Evolutionary conservation across 2,113 vertebrate species (phyloP), one percentile per base, ranked within the genome.

Genomic region (Petromus typicus): DNA sequence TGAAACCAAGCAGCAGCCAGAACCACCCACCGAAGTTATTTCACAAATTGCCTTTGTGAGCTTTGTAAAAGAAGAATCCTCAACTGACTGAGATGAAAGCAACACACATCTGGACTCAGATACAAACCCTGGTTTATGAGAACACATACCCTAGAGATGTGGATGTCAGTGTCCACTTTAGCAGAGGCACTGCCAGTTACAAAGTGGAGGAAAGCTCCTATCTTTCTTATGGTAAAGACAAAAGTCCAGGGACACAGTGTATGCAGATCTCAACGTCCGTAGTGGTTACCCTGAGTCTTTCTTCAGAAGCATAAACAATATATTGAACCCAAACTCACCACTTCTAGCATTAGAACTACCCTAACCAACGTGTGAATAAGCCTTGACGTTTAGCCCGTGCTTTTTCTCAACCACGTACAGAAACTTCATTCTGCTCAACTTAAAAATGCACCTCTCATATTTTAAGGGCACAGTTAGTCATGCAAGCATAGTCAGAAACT

Each of bases 1-100:
- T 64, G 71, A 82, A 64, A n/a, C 69, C 71, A 73, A 85, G 73
- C 11, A 32, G 34, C 51, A 75, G 86, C 67, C 75, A 84, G 48
- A 89, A 71, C 54, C 94, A 88, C 64, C 84, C 94, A 71, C 78
- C 63, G 69, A 75, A 84, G 51, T 43, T 78, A 97, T 91, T 23
- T 69, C 81, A 84, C 91, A 89, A 51, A 57, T 0, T 89, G 75
- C 13, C 76, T 86, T 78, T 89, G 76, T 91, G 5, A 57, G 76
- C 86, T 96, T 95, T 97, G 95, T 93, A 94, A 96, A 83, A 96
- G 69, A 57, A 57, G 56, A 88, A 96, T 64, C 80, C 56, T 27
- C 7, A 17, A 13, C 59, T 76, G 94, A 81, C 81, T 69, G 67
- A 93, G 80, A 85, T 86, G 40, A 43, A 84, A 75, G 89, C 57